phyloP scores from a whole-genome alignment of 2,888 invertebrate genomes.

The Pecten maximus region DNA sequence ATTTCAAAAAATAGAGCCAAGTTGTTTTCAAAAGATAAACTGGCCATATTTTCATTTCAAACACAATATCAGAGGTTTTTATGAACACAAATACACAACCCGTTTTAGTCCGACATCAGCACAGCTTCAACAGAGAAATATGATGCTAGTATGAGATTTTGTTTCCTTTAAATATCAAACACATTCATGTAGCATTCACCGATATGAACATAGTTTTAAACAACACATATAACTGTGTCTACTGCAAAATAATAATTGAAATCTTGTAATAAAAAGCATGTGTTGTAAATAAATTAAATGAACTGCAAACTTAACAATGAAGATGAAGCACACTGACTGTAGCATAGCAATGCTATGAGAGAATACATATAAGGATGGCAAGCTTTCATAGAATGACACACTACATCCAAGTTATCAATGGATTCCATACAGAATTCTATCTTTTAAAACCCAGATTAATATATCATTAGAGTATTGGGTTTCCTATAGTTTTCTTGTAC shows the following conservation, averaged over 20 bases:
- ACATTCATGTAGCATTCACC: not conserved
- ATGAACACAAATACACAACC: conserved; percentile 16
- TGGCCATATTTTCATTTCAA: not conserved
- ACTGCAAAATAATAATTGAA: conserved; percentile 31
- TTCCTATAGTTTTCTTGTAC: not conserved
- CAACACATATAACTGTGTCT: conserved; percentile 22
- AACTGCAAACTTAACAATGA: conserved; percentile 13
- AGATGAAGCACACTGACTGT: not conserved
- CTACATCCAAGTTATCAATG: not conserved
- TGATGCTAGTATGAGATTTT: conserved; percentile 25
- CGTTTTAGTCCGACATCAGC: conserved; percentile 17
- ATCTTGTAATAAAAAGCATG: conserved; percentile 25
- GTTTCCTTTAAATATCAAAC: not conserved
- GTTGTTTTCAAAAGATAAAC: not conserved
- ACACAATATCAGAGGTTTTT: not conserved
- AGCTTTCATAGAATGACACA: conserved; percentile 22
- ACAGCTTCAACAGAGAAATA: not conserved
- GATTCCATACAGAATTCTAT: not conserved
- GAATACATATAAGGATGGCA: not conserved
- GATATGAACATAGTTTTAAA: conserved; percentile 4
- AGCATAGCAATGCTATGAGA: not conserved
- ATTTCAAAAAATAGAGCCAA: not conserved
- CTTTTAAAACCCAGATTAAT: not conserved
- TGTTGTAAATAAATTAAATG: conserved; percentile 31
- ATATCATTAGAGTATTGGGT: not conserved